Evolutionary conservation across 2,113 vertebrate genomes (phyloP).

Genomic region (Capricornis sumatraensis): DNA sequence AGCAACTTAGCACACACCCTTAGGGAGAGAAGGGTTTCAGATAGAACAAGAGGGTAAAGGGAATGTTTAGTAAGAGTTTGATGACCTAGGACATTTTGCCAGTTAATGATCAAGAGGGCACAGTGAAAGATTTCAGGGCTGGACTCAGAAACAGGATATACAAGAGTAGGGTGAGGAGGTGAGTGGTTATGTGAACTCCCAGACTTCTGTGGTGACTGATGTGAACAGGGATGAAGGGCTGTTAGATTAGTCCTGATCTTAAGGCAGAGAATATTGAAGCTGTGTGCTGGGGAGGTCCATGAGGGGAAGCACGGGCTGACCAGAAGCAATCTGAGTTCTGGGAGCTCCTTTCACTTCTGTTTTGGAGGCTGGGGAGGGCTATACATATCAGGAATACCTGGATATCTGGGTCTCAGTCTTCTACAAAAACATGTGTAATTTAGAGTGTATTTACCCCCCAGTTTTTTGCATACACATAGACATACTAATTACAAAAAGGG

Average conservation of each 20-base stretch:
- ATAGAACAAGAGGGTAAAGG: background rate
- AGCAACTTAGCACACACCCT: background rate
- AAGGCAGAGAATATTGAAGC: background rate
- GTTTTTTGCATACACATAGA: background rate
- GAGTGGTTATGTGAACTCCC: background rate
- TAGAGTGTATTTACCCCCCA: background rate
- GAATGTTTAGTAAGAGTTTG: background rate
- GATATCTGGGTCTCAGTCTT: background rate
- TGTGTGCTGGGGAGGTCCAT: background rate
- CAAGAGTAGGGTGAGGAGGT: background rate
- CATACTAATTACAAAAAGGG: background rate
- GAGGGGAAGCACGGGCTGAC: background rate
- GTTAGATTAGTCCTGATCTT: background rate
- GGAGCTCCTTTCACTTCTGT: background rate
- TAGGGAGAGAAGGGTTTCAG: background rate
- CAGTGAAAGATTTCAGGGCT: background rate
- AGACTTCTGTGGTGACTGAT: background rate
- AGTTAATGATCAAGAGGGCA: background rate
- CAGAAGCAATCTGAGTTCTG: background rate
- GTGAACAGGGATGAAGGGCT: background rate
- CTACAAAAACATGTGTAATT: background rate
- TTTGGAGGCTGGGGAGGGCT: background rate
- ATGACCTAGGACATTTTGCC: background rate
- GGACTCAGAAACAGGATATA: background rate
- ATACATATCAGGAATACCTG: background rate